These are phyloP conservation scores for Cremastinae sp. DNA, from an alignment of 2,888 invertebrate genomes.

Conservation along the genomic window DNA sequence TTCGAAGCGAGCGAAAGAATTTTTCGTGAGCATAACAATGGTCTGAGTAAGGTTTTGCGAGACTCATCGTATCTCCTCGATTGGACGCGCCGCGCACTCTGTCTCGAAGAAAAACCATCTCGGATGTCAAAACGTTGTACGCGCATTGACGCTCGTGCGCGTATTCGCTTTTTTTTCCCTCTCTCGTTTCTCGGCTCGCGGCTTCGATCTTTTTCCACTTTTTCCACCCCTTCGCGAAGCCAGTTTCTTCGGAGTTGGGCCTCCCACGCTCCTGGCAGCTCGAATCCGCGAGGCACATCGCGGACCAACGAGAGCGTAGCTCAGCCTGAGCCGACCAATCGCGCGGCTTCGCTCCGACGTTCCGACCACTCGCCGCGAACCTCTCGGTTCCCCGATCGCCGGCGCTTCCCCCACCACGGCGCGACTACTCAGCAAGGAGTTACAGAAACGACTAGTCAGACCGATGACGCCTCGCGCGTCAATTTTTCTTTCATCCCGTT, in stretches of 20 bases:
- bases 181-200: conserved; percentile 11
- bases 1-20: conserved; percentile 59
- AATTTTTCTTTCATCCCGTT: conserved; percentile 27
- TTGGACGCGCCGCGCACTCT: conserved; percentile 62
- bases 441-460: conserved; percentile 52
- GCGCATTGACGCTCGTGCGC: conserved; percentile 44
- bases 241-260: conserved; percentile 34
- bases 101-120: conserved; percentile 56
- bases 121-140: conserved; percentile 17
- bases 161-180: conserved; percentile 30
- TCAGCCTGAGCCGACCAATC: conserved; percentile 54
- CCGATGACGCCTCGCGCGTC: conserved; percentile 42
- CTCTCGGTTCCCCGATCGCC: conserved; percentile 25
- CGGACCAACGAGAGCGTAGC: conserved; percentile 48
- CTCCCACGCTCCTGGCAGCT: conserved; percentile 60
- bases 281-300: conserved; percentile 50
- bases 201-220: conserved; percentile 23
- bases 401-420: conserved; percentile 11
- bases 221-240: conserved; percentile 47
- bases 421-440: conserved; percentile 38
- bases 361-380: conserved; percentile 50
- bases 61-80: conserved; percentile 69
- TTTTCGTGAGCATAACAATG: conserved; percentile 74
- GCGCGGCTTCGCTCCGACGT: conserved; percentile 20
- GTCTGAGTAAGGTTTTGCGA: conserved; percentile 68